These are phyloP conservation scores for Chalcosyrphus nemorum DNA, from an alignment of 2,888 invertebrate genomes.

Conservation along the genomic window DNA sequence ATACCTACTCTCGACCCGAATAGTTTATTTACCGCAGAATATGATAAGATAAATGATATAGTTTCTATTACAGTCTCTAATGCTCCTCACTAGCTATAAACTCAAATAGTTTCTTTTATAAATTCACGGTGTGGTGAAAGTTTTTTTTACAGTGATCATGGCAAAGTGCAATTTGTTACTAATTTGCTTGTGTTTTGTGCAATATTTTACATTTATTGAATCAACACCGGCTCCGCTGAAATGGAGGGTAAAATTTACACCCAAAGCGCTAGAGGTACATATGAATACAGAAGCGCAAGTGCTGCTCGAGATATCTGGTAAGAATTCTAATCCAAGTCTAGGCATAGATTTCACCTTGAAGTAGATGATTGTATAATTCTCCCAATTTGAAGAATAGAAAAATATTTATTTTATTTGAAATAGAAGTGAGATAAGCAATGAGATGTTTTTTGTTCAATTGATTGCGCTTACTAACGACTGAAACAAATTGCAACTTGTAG, in stretches of 20 bases:
- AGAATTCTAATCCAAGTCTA: constrained; percentile 4
- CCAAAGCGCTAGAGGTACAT: constrained; percentile 74
- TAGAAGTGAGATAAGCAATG: not conserved
- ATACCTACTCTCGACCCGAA: not conserved
- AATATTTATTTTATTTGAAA: not conserved
- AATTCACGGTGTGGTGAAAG: constrained; percentile 11
- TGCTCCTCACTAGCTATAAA: not conserved
- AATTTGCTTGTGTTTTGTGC: not conserved
- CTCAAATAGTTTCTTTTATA: not conserved
- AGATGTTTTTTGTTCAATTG: not conserved
- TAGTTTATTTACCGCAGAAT: not conserved
- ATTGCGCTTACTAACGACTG: no score
- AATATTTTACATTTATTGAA: constrained; percentile 5
- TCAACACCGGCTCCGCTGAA: not conserved
- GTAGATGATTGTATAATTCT: no score
- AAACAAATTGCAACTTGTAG: no score
- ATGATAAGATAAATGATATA: not conserved
- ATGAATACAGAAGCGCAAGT: constrained; percentile 75
- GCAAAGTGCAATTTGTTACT: constrained; percentile 6
- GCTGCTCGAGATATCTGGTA: constrained; percentile 74
- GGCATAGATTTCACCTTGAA: not conserved
- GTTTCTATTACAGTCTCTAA: not conserved
- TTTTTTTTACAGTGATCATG: constrained; percentile 39
- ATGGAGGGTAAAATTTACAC: constrained; percentile 77
- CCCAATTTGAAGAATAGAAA: not conserved